Conservation (phyloP, 2,888 invertebrate species). For the Seira ritae region DNA sequence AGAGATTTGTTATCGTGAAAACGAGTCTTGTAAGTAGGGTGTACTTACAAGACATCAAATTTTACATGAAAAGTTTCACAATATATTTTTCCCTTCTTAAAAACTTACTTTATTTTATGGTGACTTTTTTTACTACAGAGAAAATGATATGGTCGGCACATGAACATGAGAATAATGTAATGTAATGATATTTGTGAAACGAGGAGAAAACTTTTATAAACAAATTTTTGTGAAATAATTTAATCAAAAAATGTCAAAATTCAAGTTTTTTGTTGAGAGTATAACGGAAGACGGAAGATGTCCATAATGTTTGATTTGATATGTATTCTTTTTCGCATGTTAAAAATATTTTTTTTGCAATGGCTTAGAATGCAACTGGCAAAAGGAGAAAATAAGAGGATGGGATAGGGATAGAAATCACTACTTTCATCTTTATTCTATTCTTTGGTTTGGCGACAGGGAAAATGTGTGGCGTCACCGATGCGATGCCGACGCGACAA, state of each 20-base stretch:
- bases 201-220: slow-evolving; percentile 3
- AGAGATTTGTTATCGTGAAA: slow-evolving; percentile 48
- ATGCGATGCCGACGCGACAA: slow-evolving; percentile 6
- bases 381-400: slow-evolving; percentile 1
- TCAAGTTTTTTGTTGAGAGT: neutral
- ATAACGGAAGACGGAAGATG: neutral
- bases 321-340: neutral
- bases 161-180: neutral
- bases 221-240: neutral
- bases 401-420: slow-evolving; percentile 9
- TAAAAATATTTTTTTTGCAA: neutral
- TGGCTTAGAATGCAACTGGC: neutral
- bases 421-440: slow-evolving; percentile 15
- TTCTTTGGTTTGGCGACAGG: slow-evolving; percentile 15
- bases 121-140: neutral
- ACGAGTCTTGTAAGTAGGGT: neutral
- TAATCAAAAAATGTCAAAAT: neutral
- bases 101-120: neutral
- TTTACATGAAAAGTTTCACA: slow-evolving; percentile 57
- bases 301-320: too few species aligned
- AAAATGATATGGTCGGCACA: neutral
- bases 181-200: neutral
- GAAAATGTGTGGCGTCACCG: slow-evolving; percentile 36
- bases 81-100: neutral
- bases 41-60: slow-evolving; percentile 41